Evolutionary conservation across 2,113 vertebrate genomes (phyloP).

Genomic region (Hemibagrus wyckioides): DNA sequence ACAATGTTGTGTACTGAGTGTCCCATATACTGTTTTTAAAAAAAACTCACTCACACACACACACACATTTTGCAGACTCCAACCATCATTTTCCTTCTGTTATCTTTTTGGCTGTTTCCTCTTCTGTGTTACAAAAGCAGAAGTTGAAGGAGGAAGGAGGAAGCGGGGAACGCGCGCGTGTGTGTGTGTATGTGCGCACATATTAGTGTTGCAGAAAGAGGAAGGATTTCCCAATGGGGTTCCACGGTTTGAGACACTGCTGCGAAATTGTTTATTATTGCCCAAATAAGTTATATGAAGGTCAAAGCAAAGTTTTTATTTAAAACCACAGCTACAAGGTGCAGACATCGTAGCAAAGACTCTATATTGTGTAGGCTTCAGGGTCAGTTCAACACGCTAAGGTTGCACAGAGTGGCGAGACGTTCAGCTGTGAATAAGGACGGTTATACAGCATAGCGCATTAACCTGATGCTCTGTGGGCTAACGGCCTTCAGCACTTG

Average conservation of each 20-base stretch:
- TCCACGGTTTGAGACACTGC: neutral
- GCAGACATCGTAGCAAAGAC: neutral
- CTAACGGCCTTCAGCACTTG: neutral
- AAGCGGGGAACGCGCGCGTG: slow-evolving; percentile 16
- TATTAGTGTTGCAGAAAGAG: neutral
- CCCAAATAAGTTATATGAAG: neutral
- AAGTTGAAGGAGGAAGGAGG: slow-evolving; percentile 37
- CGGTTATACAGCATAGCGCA: neutral
- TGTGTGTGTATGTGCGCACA: neutral
- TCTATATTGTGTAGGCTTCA: neutral
- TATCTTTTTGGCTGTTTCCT: slow-evolving; percentile 34
- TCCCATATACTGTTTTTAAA: neutral
- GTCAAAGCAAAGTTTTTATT: neutral
- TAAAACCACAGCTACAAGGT: neutral
- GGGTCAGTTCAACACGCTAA: neutral
- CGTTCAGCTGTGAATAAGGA: neutral
- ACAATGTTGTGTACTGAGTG: neutral
- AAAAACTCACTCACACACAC: neutral
- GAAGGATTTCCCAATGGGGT: neutral
- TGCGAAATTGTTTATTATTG: neutral
- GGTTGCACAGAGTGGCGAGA: neutral
- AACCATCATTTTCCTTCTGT: slow-evolving; percentile 30
- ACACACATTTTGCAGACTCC: slow-evolving; percentile 13
- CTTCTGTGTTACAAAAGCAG: slow-evolving; percentile 15
- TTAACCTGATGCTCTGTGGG: neutral